Conservation (phyloP, 1,140 invertebrate species). For the Megalopta genalis region DNA sequence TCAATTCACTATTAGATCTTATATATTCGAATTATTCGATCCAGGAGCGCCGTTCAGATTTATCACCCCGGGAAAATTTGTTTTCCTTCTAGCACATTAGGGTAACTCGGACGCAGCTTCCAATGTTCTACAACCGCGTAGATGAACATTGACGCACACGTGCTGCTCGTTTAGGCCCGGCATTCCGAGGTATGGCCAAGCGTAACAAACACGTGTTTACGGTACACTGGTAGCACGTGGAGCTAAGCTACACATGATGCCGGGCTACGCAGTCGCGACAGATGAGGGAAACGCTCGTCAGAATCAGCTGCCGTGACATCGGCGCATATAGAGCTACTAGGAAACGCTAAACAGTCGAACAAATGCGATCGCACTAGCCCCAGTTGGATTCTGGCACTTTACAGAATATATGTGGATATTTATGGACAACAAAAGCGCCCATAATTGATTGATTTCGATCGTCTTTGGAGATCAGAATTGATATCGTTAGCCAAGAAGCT, state of each 20-base stretch:
- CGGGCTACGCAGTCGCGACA: not conserved
- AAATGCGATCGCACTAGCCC: too few species aligned
- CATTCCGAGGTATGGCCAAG: not conserved
- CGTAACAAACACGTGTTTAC: slow-evolving; percentile 12
- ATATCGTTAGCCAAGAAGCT: too few species aligned
- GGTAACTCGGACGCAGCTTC: not conserved
- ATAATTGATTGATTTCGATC: too few species aligned
- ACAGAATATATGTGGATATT: too few species aligned
- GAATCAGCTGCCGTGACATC: not conserved
- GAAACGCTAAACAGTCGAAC: not conserved
- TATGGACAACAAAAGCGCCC: too few species aligned
- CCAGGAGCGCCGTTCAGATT: too few species aligned
- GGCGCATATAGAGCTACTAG: not conserved
- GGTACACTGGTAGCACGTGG: not conserved
- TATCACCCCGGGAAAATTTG: too few species aligned
- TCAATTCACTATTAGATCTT: too few species aligned
- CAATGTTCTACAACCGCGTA: not conserved
- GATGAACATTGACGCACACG: not conserved
- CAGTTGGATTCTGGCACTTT: too few species aligned
- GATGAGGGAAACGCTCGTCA: not conserved
- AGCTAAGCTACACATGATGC: not conserved
- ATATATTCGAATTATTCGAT: too few species aligned
- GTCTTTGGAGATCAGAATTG: too few species aligned
- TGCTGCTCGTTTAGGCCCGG: not conserved
- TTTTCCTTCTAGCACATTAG: too few species aligned